A percentile compares a stretch with the other conserved stretches of the same genome.
These are phyloP conservation scores for Entelurus aequoreus DNA, from an alignment of 2,113 vertebrate genomes.

Conservation along the genomic window DNA sequence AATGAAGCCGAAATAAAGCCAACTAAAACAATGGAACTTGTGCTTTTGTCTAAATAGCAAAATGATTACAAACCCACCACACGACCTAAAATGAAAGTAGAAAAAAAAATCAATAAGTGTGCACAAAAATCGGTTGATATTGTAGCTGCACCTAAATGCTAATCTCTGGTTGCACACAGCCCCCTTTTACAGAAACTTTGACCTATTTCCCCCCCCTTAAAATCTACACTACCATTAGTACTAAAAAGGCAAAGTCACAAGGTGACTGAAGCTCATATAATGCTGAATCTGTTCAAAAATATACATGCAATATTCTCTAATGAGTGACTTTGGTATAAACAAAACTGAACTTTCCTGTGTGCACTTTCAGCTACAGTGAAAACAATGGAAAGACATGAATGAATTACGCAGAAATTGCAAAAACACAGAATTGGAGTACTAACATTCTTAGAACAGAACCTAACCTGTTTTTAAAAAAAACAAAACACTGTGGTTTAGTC, in stretches of 20 bases:
- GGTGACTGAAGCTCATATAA: constrained; percentile 30
- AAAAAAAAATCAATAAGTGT: constrained; percentile 14
- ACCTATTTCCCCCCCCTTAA: constrained; percentile 31
- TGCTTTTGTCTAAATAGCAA: constrained; percentile 65
- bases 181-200: constrained; percentile 40
- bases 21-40: constrained; percentile 50
- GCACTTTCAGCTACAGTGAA: not conserved
- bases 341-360: constrained; percentile 24
- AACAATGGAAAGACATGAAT: not conserved
- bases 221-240: constrained; percentile 31
- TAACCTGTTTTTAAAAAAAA: not conserved
- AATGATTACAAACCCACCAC: constrained; percentile 40
- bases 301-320: constrained; percentile 35
- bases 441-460: not conserved
- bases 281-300: constrained; percentile 44
- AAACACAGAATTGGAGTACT: not conserved
- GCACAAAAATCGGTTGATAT: constrained; percentile 17
- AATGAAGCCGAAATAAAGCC: constrained; percentile 24
- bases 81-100: constrained; percentile 9
- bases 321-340: constrained; percentile 73
- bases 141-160: constrained; percentile 24
- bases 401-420: too few species aligned
- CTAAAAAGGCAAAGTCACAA: constrained; percentile 52
- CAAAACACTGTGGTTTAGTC: not conserved
- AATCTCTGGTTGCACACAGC: constrained; percentile 64